phyloP scores from a whole-genome alignment of 2,888 invertebrate genomes.

The Sycophila texana region DNA sequence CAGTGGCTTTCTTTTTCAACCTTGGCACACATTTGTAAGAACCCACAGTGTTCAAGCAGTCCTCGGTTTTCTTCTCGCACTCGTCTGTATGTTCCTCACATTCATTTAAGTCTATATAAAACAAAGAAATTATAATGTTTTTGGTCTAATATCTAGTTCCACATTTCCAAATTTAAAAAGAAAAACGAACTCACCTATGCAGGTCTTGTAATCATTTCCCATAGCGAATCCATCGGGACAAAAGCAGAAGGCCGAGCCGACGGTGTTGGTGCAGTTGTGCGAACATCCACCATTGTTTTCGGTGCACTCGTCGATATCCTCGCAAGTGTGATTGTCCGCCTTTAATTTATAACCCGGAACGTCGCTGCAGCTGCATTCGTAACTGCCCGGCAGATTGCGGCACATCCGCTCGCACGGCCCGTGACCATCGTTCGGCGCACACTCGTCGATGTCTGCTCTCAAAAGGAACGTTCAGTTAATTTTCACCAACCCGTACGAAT shows the following conservation, averaged over 20 bases:
- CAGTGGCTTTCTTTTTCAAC: constrained; percentile 65
- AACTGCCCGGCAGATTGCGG: constrained; percentile 79
- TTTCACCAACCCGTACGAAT: too few species aligned
- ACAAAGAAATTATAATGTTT: neutral
- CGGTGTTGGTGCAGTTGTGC: constrained; percentile 79
- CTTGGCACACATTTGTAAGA: constrained; percentile 72
- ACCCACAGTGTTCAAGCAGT: constrained; percentile 77
- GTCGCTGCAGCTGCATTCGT: constrained; percentile 79
- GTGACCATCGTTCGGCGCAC: constrained; percentile 79
- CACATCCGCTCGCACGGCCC: constrained; percentile 82
- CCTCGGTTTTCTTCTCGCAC: constrained; percentile 60
- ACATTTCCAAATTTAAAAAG: neutral
- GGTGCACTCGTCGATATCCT: constrained; percentile 78
- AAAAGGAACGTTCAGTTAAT: too few species aligned
- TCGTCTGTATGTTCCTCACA: constrained; percentile 74
- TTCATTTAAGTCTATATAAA: constrained; percentile 79
- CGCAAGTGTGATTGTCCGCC: constrained; percentile 79
- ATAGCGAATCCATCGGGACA: constrained; percentile 70
- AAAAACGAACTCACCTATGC: constrained; percentile 64
- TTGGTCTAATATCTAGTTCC: too few species aligned
- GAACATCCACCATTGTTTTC: constrained; percentile 78
- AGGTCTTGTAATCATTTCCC: constrained; percentile 68
- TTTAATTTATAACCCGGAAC: constrained; percentile 79
- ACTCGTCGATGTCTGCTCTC: constrained; percentile 79
- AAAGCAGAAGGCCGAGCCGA: constrained; percentile 75